Percentiles rank a stretch among this genome's conserved stretches.
Evolutionary conservation across 2,797 vertebrate species (phyloP).

Genomic region (Phoebastria nigripes): DNA sequence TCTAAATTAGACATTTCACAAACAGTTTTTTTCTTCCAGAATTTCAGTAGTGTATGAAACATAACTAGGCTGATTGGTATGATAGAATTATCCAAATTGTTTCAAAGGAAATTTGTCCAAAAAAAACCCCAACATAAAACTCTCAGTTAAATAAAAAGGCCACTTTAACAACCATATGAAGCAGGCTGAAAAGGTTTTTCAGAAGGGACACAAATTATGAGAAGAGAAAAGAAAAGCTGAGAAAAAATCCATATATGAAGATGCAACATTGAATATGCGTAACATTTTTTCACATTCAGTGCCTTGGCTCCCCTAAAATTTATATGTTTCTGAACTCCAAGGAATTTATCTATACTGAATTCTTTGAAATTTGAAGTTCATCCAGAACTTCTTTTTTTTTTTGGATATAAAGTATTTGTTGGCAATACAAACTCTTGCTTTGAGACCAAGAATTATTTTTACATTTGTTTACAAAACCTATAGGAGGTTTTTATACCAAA

Average conservation of each 20-base stretch:
- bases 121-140: too few relatives aligned
- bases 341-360: background rate
- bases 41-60: background rate
- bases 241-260: background rate
- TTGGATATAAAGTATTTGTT: background rate
- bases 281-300: background rate
- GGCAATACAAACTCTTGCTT: background rate
- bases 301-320: background rate
- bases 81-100: background rate
- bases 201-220: background rate
- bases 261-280: accelerated
- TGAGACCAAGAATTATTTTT: background rate
- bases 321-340: background rate
- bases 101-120: background rate
- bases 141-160: background rate
- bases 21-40: background rate
- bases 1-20: background rate
- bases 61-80: background rate
- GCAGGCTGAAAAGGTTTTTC: background rate
- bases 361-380: background rate
- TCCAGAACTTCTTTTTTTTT: background rate
- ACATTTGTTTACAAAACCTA: background rate
- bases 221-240: background rate
- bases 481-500: background rate
- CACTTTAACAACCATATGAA: background rate